Evolutionary conservation across 2,888 invertebrate genomes (phyloP).

Genomic region (Pristionchus entomophagus): DNA sequence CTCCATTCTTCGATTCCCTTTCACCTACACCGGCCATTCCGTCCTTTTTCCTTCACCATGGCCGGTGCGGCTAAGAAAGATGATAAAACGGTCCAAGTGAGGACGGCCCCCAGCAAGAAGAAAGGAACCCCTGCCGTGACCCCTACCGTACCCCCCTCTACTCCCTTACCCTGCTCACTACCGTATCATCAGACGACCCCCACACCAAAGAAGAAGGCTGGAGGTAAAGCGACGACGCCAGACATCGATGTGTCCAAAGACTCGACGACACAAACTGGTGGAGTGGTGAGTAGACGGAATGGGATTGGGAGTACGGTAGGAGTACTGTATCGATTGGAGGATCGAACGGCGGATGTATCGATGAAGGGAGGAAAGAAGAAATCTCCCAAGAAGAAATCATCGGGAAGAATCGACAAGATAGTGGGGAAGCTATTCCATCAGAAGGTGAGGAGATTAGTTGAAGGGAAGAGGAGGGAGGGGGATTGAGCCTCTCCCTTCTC

Average conservation of each 20-base stretch:
- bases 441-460: background rate
- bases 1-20: no score
- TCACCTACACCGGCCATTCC: no score
- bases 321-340: background rate
- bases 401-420: background rate
- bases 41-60: background rate
- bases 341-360: background rate
- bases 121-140: background rate
- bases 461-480: background rate
- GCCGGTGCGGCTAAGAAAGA: background rate
- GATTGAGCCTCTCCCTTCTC: background rate
- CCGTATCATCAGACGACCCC: background rate
- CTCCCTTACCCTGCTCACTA: background rate
- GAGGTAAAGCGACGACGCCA: background rate
- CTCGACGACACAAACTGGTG: background rate
- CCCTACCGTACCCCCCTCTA: background rate
- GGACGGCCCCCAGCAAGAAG: background rate
- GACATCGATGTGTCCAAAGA: background rate
- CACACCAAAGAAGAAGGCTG: background rate
- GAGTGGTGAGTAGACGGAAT: background rate
- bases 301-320: background rate
- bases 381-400: conserved; percentile 8
- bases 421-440: background rate
- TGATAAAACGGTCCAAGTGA: background rate
- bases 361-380: conserved; percentile 18